phyloP scores from a whole-genome alignment of 2,113 vertebrate genomes.

The Pterocles burchelli region DNA sequence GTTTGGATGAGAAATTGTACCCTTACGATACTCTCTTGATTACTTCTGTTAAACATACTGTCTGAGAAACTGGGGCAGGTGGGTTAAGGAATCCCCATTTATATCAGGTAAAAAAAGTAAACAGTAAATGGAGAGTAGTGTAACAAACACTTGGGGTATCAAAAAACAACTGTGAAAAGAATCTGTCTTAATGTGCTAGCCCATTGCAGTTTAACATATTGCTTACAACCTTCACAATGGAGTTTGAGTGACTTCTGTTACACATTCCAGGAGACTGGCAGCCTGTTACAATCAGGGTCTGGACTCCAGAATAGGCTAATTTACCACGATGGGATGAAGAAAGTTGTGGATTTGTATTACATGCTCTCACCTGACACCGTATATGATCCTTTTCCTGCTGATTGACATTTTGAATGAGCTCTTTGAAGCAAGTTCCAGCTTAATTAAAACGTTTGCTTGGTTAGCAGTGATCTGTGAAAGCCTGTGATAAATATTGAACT shows the following conservation, averaged over 20 bases:
- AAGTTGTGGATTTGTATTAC: conserved; percentile 91
- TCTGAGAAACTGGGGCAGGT: conserved; percentile 73
- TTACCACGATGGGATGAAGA: conserved; percentile 83
- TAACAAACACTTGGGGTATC: conserved; percentile 85
- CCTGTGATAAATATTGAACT: conserved; percentile 99
- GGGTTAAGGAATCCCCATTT: conserved; percentile 79
- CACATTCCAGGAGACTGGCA: conserved; percentile 86
- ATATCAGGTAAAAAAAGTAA: conserved; percentile 77
- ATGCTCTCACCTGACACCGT: conserved; percentile 92
- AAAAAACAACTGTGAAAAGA: conserved; percentile 82
- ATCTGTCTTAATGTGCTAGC: conserved; percentile 84
- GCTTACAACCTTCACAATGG: conserved; percentile 87
- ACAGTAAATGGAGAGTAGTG: conserved; percentile 83
- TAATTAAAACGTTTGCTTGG: conserved; percentile 99
- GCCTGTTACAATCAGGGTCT: conserved; percentile 84
- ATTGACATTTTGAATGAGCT: conserved; percentile 97
- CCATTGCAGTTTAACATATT: conserved; percentile 87
- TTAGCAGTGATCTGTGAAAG: conserved; percentile 99
- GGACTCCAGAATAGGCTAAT: conserved; percentile 82
- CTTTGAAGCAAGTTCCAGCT: conserved; percentile 99
- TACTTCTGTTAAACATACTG: conserved; percentile 40
- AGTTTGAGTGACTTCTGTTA: conserved; percentile 84
- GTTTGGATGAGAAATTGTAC: conserved; percentile 38
- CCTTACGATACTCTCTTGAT: conserved; percentile 27
- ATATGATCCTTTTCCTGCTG: conserved; percentile 89